These are phyloP conservation scores for Heterochromis multidens DNA, from an alignment of 2,113 vertebrate species.

Conservation along the genomic window DNA sequence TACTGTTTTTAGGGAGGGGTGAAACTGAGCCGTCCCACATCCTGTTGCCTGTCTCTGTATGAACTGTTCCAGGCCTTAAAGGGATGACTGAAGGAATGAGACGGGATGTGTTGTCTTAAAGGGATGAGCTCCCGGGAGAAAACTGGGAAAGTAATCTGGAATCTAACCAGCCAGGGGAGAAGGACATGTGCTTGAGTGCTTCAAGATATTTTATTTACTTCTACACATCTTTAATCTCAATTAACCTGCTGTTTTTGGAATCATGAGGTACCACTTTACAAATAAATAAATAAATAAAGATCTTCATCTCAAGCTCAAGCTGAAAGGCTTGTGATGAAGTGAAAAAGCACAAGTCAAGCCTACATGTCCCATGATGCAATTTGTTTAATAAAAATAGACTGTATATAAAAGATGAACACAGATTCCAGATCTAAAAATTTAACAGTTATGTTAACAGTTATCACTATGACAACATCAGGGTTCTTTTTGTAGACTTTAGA, in stretches of 20 bases:
- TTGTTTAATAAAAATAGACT: neutral
- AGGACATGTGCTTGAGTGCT: neutral
- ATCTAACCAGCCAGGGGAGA: neutral
- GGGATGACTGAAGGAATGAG: slow-evolving; percentile 9
- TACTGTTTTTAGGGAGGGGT: neutral
- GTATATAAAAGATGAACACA: neutral
- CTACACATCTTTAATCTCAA: neutral
- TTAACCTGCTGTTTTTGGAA: neutral
- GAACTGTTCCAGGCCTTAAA: neutral
- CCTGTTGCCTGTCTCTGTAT: slow-evolving; percentile 13
- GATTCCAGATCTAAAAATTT: no score
- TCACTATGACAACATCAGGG: neutral
- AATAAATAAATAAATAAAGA: no score
- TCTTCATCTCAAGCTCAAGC: no score
- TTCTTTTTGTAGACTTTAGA: neutral
- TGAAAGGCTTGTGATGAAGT: neutral
- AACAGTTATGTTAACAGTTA: neutral
- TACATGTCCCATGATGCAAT: neutral
- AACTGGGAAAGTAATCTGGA: neutral
- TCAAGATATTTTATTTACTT: neutral
- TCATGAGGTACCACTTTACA: no score
- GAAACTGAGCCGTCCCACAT: slow-evolving; percentile 18
- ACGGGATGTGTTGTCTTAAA: slow-evolving; percentile 19
- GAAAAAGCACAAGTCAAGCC: neutral
- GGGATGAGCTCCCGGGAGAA: neutral